Evolutionary conservation across 2,113 vertebrate genomes (phyloP).

Genomic region (Clarias gariepinus): DNA sequence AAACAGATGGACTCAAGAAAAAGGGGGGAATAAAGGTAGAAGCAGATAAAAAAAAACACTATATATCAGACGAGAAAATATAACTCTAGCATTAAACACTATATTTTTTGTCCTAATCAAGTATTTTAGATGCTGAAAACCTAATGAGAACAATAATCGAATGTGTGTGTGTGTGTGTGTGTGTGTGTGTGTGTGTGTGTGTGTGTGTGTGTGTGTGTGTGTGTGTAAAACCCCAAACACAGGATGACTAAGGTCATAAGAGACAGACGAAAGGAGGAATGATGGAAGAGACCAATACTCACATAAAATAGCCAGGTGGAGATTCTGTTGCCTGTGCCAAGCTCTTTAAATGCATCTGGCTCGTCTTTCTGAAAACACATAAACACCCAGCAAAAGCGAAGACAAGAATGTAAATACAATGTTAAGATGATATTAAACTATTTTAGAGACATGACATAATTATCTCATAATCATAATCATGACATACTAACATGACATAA

Average conservation of each 20-base stretch:
- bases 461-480: too few relatives aligned
- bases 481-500: too few relatives aligned
- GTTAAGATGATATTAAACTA: not conserved
- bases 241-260: not conserved
- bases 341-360: conserved; percentile 96
- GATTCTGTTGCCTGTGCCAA: conserved; percentile 96
- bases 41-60: too few relatives aligned
- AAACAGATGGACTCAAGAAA: too few relatives aligned
- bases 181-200: not conserved
- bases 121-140: not conserved
- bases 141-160: not conserved
- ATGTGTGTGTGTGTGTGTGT: not conserved
- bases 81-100: not conserved
- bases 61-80: not conserved
- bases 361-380: conserved; percentile 90
- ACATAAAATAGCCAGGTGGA: conserved; percentile 99
- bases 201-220: not conserved
- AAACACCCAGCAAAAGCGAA: not conserved
- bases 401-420: not conserved
- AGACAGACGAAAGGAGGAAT: not conserved
- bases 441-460: not conserved
- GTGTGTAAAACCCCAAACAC: not conserved
- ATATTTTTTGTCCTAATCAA: not conserved
- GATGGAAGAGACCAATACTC: conserved; percentile 66
- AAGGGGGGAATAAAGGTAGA: too few relatives aligned